These are phyloP conservation scores for Falcunculus frontatus DNA, from an alignment of 2,113 vertebrate genomes.

Conservation along the genomic window DNA sequence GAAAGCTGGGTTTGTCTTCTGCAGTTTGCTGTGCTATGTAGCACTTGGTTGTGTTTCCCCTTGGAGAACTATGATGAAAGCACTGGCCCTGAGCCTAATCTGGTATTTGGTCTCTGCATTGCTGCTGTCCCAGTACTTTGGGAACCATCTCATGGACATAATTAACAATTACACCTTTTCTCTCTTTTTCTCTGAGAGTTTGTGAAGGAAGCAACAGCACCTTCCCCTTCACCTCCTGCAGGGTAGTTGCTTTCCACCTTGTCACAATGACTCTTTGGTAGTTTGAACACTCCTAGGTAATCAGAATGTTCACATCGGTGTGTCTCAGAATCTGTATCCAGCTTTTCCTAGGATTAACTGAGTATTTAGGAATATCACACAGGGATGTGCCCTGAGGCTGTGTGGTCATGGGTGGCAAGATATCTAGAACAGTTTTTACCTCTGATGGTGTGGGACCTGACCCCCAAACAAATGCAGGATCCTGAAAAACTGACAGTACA, in stretches of 20 bases:
- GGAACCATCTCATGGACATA: conserved; percentile 53
- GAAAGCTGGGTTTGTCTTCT: background rate
- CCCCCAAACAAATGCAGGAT: background rate
- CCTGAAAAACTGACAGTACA: background rate
- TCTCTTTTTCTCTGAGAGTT: background rate
- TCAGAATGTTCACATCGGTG: background rate
- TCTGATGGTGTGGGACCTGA: background rate
- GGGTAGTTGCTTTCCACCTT: background rate
- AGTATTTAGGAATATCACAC: background rate
- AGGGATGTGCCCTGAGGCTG: background rate
- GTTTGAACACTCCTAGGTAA: background rate
- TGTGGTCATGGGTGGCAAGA: rapidly evolving
- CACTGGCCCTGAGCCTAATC: background rate
- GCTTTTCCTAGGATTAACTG: background rate
- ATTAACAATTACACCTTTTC: conserved; percentile 40
- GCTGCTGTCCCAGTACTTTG: conserved; percentile 9
- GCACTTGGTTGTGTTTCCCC: background rate
- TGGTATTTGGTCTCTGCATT: background rate
- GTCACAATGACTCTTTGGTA: background rate
- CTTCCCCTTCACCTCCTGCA: background rate
- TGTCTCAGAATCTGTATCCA: background rate
- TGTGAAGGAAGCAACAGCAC: background rate
- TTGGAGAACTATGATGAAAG: background rate
- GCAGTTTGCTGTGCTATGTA: background rate
- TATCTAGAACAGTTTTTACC: background rate